These are phyloP conservation scores for Ricordea florida DNA, from an alignment of 92 coral and sea anemone species.

Conservation along the genomic window DNA sequence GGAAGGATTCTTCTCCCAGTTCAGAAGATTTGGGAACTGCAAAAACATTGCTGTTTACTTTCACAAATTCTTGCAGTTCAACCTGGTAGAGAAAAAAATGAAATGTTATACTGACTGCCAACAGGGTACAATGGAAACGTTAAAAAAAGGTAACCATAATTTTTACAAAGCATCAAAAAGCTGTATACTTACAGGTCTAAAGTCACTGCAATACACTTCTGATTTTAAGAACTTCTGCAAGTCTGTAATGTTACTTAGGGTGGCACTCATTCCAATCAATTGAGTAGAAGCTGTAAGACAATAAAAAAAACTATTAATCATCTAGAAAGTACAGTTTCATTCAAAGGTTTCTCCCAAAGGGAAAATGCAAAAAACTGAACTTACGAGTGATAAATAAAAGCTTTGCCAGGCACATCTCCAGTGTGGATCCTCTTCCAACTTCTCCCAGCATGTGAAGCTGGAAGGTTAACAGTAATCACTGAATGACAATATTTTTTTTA, in stretches of 20 bases:
- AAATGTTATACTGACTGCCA: background rate
- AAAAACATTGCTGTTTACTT: conserved; percentile 65
- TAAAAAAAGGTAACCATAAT: background rate
- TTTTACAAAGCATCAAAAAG: background rate
- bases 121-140: background rate
- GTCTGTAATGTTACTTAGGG: conserved; percentile 84
- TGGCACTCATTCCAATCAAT: conserved; percentile 97
- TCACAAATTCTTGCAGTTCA: conserved; percentile 71
- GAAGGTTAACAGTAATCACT: background rate
- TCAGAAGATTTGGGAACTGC: conserved; percentile 60
- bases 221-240: conserved; percentile 83
- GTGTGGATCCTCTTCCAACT: conserved; percentile 85
- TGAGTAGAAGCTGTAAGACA: conserved; percentile 68
- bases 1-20: conserved; percentile 35
- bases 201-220: conserved; percentile 85
- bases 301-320: background rate
- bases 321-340: no score
- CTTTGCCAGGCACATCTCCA: conserved; percentile 91
- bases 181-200: conserved; percentile 85
- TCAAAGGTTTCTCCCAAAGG: no score
- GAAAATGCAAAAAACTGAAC: background rate
- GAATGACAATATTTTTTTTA: no score
- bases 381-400: conserved; percentile 74
- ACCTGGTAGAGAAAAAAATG: conserved; percentile 39
- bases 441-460: conserved; percentile 98